Evolutionary conservation across 2,888 invertebrate genomes (phyloP), one percentile per base, ranked within the genome.

Genomic region (Anthophora plumipes): DNA sequence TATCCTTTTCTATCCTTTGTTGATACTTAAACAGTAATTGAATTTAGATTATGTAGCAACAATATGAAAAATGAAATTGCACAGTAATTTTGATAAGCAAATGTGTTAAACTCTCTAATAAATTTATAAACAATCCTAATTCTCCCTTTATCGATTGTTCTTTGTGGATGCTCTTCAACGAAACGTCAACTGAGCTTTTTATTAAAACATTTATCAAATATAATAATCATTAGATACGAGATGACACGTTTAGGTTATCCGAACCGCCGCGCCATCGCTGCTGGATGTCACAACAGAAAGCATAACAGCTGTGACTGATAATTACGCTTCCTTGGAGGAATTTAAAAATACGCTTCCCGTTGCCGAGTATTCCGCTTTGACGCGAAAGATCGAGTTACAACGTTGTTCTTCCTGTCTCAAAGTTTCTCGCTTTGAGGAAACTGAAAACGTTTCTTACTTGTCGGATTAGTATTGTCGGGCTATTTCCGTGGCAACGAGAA

Each of bases 311-410:
- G 64, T 39, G 39, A 1, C 46, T 41, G 50, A 59, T 75, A 77
- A 77, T 74, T 66, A 50, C 39, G 46, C 31, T 43, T 67, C n/a
- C 52, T 55, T n/a, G 17, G 60, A 20, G 31, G 25, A 48, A 48
- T 55, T 63, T 76, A 63, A 67, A 77, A 77, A 77, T 77, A 77
- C 66, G 60, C 20, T 59, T 41, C 31, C 22, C 41, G 14, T 7
- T 37, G 61, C 12, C 6, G 48, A 25, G 46, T 43, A 55, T 41
- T 63, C 12, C 31, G 39, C 52, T 46, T 43, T 25, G 39, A 46
- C 60, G 54, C 22, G 25, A 48, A 61, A 57, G 54, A 61, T 77
- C 77, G 61, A 41, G 55, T 77, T 68, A 50, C 76, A 55, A 46
- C 67, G 54, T 12, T 37, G 37, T 9, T 48, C 37, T 61, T 37